phyloP scores from a whole-genome alignment of 2,888 invertebrate genomes.

The Galerucella nymphaeae region DNA sequence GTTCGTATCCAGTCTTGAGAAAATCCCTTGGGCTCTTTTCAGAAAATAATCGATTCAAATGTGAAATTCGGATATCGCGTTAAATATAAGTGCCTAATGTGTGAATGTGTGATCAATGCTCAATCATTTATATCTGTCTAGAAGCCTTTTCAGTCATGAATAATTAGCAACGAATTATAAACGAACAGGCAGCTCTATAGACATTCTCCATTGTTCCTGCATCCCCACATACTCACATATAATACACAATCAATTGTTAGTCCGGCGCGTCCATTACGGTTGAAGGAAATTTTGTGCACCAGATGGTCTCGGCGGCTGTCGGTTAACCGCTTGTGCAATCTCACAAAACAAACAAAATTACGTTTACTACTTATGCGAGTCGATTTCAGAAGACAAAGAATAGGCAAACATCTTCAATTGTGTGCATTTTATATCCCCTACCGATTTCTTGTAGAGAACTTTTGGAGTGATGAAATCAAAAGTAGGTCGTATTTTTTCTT shows the following conservation, averaged over 20 bases:
- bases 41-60: too few relatives aligned
- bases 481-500: too few relatives aligned
- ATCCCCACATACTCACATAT: constrained; percentile 36
- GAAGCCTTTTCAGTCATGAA: constrained; percentile 34
- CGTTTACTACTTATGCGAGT: constrained; percentile 39
- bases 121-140: constrained; percentile 13
- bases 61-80: neutral
- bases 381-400: too few relatives aligned
- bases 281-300: constrained; percentile 51
- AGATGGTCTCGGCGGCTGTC: constrained; percentile 35
- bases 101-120: constrained; percentile 5
- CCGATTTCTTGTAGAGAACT: too few relatives aligned
- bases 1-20: too few relatives aligned
- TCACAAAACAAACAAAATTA: constrained; percentile 42
- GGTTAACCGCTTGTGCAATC: constrained; percentile 43
- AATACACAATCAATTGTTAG: constrained; percentile 47
- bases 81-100: neutral
- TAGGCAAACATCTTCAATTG: too few relatives aligned
- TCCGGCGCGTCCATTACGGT: constrained; percentile 50
- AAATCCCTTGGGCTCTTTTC: too few relatives aligned
- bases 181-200: constrained; percentile 44
- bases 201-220: constrained; percentile 47
- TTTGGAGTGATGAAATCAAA: too few relatives aligned
- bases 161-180: constrained; percentile 42
- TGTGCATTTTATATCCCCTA: too few relatives aligned